A percentile compares a stretch with the other conserved stretches of the same genome.
Evolutionary conservation across 2,113 vertebrate genomes (phyloP).

Genomic region (Fregata magnificens): DNA sequence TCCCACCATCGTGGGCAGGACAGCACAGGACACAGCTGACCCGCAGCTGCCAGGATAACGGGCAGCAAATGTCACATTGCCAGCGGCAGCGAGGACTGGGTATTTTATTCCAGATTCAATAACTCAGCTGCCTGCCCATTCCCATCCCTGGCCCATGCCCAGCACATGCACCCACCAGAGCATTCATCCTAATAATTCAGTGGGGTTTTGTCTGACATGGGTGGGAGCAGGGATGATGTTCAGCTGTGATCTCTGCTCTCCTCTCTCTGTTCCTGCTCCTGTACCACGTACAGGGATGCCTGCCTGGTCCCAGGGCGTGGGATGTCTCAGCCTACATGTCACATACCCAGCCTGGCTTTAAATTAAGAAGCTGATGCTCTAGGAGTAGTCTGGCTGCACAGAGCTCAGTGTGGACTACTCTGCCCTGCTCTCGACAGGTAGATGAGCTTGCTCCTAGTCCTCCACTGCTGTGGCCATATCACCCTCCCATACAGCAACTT

Average conservation of each 20-base stretch:
- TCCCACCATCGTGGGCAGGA: fast-evolving
- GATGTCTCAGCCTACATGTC: neutral
- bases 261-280: neutral
- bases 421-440: neutral
- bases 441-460: neutral
- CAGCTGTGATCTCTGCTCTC: neutral
- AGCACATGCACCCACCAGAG: neutral
- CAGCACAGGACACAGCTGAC: fast-evolving
- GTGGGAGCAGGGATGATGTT: neutral
- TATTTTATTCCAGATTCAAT: neutral
- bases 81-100: neutral
- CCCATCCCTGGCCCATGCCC: fast-evolving
- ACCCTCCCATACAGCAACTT: too few species aligned
- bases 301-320: fast-evolving
- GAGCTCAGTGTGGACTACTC: neutral
- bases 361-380: neutral
- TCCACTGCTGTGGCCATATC: neutral
- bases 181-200: fast-evolving
- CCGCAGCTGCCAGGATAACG: fast-evolving
- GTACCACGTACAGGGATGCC: fast-evolving
- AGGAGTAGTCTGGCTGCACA: neutral
- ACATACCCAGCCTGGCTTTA: neutral
- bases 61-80: neutral
- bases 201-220: fast-evolving
- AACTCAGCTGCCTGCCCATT: neutral